Evolutionary conservation across 2,797 vertebrate genomes (phyloP), one percentile per base, ranked within the genome.

Genomic region (Gastrophryne carolinensis): DNA sequence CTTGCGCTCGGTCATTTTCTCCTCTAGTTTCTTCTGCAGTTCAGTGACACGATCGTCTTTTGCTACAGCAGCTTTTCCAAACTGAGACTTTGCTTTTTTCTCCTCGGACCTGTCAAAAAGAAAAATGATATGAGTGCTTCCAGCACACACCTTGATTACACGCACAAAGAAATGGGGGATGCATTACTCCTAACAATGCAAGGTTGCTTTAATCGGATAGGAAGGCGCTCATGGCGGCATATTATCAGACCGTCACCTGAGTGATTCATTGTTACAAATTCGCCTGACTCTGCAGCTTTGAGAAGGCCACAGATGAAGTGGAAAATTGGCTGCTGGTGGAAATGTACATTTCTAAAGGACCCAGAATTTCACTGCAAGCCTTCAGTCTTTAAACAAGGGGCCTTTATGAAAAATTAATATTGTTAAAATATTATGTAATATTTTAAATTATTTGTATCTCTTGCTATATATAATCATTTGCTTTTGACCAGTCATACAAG

Each of bases 21-120:
- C 90, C 61, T 78, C 84, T 9, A 94, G 87, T 75, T 87, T 91
- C 78, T 81, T 91, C 81, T 89, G 87, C 72, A 94, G 82, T 60
- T 87, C 86, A 85, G 89, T 57, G 77, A 93, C 62, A 0, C 72
- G 88, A 68, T 93, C 88, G 68, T 93, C 87, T 78, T 82, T 87
- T 66, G 30, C 39, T 37, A 73, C 0, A 53, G 79, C 79, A 1
- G 56, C 78, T 69, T 84, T 82, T 79, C 79, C 76, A 79, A 64
- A 56, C 29, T 79, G 54, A 2, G 57, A 72, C 61, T 79, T 89
- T 15, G 21, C 69, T 76, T 85, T 88, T 79, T 84, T 92, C 79
- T 93, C 89, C 75, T 92, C 89, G 62, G 87, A 86, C 79, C 93
- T 95, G 84, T 23, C 78, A 62, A 17, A 58, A 77, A 77, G 49